Base-by-base conservation (phyloP, 2,113 vertebrate species). In the Hemiscyllium ocellatum region DNA sequence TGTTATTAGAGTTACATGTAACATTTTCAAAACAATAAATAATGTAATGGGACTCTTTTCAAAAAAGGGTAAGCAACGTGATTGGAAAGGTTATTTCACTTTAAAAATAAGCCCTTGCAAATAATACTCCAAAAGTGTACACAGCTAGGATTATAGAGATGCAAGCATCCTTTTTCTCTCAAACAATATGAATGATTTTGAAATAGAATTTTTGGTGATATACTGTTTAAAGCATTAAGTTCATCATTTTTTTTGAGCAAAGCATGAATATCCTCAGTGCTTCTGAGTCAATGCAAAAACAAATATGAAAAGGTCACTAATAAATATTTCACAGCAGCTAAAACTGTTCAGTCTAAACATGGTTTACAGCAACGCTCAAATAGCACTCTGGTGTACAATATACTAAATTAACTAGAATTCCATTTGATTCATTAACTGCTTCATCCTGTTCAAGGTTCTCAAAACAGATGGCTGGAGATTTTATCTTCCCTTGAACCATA, bases 281-380 rank as follows among this genome's bases (percentile, higher is more conserved):
- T 86, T 86, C 10, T 24, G 85, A 50, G 19, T 50, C 42, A 86
- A 24, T 86, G 47, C 85, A 86, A 50, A 50, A 50, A 26, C 19
- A 50, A 24, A 50, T 86, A 22, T 50, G 20, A 86, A 86, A 86
- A 86, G 7, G 42, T 86, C 47, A 86, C 85, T 86, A 20, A 50
- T 86, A 86, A 86, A 86, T 86, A 86, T 52, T 86, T 86, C 85
- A 86, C 85, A 86, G 85, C 47, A 86, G 85, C 22, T 86, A 47
- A 86, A 86, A 86, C 26, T 52, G 85, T 20, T 86, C 85, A 50
- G 42, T 22, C 85, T 42, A 50, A 50, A 26, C 22, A 50, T 50
- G 37, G 47, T 86, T 50, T 22, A 86, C 19, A 86, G 47, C 42
- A 52, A 86, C 85, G 26, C 7, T 52, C 85, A 37, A 83, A 83